These are phyloP conservation scores for Euproctis similis DNA, from an alignment of 2,888 invertebrate species.

Conservation along the genomic window DNA sequence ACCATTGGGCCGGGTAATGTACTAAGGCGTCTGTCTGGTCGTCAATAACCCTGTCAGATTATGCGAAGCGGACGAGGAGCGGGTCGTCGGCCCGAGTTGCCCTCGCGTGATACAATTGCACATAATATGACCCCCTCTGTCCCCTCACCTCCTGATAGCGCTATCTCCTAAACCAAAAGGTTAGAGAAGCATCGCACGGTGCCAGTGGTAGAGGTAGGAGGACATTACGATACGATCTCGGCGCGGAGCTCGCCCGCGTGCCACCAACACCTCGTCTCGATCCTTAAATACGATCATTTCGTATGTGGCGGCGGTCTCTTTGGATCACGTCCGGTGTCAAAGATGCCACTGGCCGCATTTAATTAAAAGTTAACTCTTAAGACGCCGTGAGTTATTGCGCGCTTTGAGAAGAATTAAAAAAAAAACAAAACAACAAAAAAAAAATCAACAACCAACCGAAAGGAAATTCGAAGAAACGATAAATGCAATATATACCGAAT, in stretches of 20 bases:
- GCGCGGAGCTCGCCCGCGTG: conserved; percentile 37
- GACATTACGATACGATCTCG: conserved; percentile 56
- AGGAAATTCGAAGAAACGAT: conserved; percentile 58
- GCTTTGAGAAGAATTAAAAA: conserved; percentile 53
- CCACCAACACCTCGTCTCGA: conserved; percentile 37
- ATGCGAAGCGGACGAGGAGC: conserved; percentile 44
- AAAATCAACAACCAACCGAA: conserved; percentile 37
- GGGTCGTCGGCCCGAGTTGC: conserved; percentile 67
- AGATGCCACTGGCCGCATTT: conserved; percentile 48
- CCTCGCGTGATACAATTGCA: conserved; percentile 71
- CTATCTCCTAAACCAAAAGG: conserved; percentile 64
- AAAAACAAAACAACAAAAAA: too few relatives aligned
- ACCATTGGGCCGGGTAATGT: conserved; percentile 71
- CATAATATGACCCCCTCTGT: conserved; percentile 67
- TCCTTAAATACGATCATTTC: conserved; percentile 46
- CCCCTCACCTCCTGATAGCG: too few relatives aligned
- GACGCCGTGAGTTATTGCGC: conserved; percentile 61
- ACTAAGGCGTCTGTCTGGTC: conserved; percentile 67
- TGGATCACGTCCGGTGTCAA: conserved; percentile 41
- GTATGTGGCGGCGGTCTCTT: conserved; percentile 36
- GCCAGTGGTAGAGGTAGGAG: conserved; percentile 28
- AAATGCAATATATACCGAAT: conserved; percentile 45
- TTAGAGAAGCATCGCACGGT: conserved; percentile 63
- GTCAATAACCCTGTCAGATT: conserved; percentile 64
- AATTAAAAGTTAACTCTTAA: conserved; percentile 61